A percentile compares a stretch with the other conserved stretches of the same genome.
These are phyloP conservation scores for Papilio helenus DNA, from an alignment of 1,140 invertebrate species.

Conservation along the genomic window DNA sequence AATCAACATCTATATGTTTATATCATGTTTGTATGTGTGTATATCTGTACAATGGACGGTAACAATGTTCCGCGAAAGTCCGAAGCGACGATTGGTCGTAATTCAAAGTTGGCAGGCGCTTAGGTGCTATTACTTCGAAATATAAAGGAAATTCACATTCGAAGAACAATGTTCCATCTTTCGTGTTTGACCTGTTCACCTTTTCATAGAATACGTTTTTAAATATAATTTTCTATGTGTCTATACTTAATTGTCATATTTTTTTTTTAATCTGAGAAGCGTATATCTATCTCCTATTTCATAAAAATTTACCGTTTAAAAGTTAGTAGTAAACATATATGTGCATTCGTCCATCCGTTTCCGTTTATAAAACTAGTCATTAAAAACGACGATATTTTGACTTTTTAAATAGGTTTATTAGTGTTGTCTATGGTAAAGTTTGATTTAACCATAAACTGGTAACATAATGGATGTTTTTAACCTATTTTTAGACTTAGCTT, in stretches of 20 bases:
- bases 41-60: background rate
- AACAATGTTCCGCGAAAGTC: constrained; percentile 26
- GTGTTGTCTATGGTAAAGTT: background rate
- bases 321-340: too few relatives aligned
- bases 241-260: background rate
- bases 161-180: background rate
- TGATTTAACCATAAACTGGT: background rate
- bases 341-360: too few relatives aligned
- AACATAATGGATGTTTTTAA: background rate
- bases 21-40: background rate
- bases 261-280: too few relatives aligned
- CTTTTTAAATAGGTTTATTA: too few relatives aligned
- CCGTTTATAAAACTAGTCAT: too few relatives aligned
- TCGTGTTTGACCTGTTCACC: constrained; percentile 6
- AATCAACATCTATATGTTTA: constrained; percentile 1
- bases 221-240: background rate
- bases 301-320: too few relatives aligned
- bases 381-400: too few relatives aligned
- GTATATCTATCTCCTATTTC: too few relatives aligned
- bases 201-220: background rate
- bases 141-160: constrained; percentile 29
- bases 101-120: constrained; percentile 24
- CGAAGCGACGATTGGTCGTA: constrained; percentile 30
- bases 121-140: constrained; percentile 30
- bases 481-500: constrained; percentile 12